Base-by-base conservation (phyloP, 2,113 vertebrate species). In the Chamaea fasciata region DNA sequence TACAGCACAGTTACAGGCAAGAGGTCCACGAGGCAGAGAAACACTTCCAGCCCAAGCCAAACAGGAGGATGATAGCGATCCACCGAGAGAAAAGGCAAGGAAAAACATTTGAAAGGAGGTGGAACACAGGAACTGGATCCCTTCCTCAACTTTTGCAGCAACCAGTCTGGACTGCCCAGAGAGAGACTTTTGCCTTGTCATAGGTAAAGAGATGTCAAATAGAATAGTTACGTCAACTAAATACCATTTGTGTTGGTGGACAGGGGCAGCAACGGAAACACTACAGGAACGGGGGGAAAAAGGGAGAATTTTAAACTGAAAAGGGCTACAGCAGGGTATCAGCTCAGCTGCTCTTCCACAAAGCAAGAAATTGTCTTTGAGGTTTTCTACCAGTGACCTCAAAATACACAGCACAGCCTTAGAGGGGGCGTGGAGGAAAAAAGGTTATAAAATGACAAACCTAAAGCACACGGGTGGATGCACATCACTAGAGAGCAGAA, bases 161-260 rank as follows among this genome's bases (percentile, higher is more conserved):
- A 79, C 21, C 55, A 41, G 19, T 53, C 47, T 3, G 0, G 49
- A 9, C 67, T 55, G 56, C 15, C 21, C 27, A 64, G 65, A 0
- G 0, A 53, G 31, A 44, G 49, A 87, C 89, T 95, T 95, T 19
- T 95, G 89, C 91, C 78, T 92, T 44, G 85, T 85, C 94, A 95
- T 83, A 83, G 5, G 13, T 4, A 49, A 59, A 80, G 74, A 35
- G 77, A 56, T 5, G 28, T 42, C 55, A 82, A 77, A 63, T 5
- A 13, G 44, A 70, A 59, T 21, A 26, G 46, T 62, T 77, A 9
- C 4, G 16, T 8, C 70, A 65, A 24, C 22, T 73, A 68, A 90
- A 83, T 15, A 22, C 12, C 9, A 6, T 18, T 35, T 13, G 13
- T 22, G 37, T 4, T 39, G 55, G 7, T 50, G 37, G 76, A 62